These are phyloP conservation scores for Phallusia fumigata DNA, from an alignment of 23 tunicate genomes.

Conservation along the genomic window DNA sequence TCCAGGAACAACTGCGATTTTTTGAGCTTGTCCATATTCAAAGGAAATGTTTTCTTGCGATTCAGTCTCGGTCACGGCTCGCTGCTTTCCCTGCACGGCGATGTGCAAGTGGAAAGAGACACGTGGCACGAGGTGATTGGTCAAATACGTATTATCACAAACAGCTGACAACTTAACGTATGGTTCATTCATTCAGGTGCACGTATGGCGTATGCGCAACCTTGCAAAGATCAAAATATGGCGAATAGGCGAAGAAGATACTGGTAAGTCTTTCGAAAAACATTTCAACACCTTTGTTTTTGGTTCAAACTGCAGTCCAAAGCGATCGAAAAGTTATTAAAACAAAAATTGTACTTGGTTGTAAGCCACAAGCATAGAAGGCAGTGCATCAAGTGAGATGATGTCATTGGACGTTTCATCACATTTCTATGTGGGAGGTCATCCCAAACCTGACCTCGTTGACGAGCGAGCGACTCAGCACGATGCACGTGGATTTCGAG, in stretches of 20 bases:
- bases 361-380: neutral
- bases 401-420: slow-evolving; percentile 18
- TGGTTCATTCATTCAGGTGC: neutral
- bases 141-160: neutral
- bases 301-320: no score
- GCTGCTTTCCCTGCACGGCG: neutral
- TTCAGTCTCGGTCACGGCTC: slow-evolving; percentile 16
- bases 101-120: neutral
- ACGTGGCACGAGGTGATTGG: slow-evolving; percentile 25
- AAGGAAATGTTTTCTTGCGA: neutral
- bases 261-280: neutral
- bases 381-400: neutral
- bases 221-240: neutral
- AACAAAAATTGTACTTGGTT: neutral
- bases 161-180: neutral
- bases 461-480: neutral
- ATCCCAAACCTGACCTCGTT: neutral
- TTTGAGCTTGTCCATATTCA: slow-evolving; percentile 5
- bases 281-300: no score
- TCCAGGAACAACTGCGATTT: slow-evolving; percentile 29
- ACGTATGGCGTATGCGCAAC: neutral
- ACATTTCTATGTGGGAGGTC: slow-evolving; percentile 12
- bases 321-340: neutral
- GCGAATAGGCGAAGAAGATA: neutral
- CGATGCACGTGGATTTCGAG: neutral